Conservation (phyloP, 2,113 vertebrate genomes). For the Echinops telfairi region DNA sequence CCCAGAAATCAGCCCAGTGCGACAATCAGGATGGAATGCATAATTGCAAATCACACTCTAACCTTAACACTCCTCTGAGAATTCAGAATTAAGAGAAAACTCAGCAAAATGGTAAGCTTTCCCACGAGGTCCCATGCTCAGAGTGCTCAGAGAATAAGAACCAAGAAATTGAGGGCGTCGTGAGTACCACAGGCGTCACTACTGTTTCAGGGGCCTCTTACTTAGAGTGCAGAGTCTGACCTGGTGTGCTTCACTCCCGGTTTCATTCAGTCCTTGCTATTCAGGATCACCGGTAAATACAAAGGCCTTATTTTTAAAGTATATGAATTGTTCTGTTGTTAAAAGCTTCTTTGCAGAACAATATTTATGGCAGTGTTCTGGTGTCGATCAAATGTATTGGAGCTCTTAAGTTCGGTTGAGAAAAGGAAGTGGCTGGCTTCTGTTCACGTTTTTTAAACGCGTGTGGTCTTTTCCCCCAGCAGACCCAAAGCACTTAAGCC, state of each 20-base stretch:
- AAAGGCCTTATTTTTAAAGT: neutral
- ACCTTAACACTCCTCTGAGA: neutral
- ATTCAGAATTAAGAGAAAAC: slow-evolving; percentile 49
- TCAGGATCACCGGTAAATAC: slow-evolving; percentile 56
- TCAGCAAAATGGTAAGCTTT: neutral
- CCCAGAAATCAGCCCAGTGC: no score
- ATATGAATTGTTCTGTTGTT: slow-evolving; percentile 54
- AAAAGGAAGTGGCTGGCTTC: slow-evolving; percentile 62
- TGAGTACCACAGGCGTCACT: neutral
- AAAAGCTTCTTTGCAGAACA: slow-evolving; percentile 35
- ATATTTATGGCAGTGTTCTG: slow-evolving; percentile 24
- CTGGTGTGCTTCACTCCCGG: slow-evolving; percentile 44
- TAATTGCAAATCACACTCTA: neutral
- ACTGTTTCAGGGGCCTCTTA: slow-evolving; percentile 30
- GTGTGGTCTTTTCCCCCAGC: slow-evolving; percentile 51
- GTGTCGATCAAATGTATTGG: slow-evolving; percentile 32
- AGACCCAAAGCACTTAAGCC: slow-evolving; percentile 33
- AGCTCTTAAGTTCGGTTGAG: slow-evolving; percentile 55
- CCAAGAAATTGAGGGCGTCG: slow-evolving; percentile 29
- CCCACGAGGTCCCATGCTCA: neutral
- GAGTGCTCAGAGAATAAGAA: neutral
- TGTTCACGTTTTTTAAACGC: slow-evolving; percentile 48
- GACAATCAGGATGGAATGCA: neutral
- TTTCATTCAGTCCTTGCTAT: slow-evolving; percentile 66
- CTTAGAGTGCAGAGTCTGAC: slow-evolving; percentile 36